These are phyloP conservation scores for Aricia artaxerxes DNA, from an alignment of 2,888 invertebrate species.

Conservation along the genomic window DNA sequence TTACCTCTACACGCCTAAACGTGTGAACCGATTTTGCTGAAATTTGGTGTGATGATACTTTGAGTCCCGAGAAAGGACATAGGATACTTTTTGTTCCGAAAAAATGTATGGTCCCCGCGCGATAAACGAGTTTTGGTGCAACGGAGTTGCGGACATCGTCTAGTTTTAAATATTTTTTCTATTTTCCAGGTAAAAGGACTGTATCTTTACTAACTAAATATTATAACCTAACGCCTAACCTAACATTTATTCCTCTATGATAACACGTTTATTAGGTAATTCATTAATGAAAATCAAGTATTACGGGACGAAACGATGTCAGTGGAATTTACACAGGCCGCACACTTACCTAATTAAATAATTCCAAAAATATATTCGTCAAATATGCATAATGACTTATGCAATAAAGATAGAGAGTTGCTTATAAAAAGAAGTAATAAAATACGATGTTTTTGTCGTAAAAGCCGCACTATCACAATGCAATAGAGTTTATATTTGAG, in stretches of 20 bases:
- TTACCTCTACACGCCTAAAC: no score
- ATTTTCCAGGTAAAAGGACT: no score
- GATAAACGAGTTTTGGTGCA: no score
- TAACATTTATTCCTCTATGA: background rate
- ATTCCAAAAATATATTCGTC: constrained; percentile 12
- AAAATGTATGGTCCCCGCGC: no score
- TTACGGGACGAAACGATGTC: background rate
- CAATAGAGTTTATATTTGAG: constrained; percentile 15
- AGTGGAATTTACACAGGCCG: background rate
- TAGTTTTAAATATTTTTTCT: no score
- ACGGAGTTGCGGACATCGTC: no score
- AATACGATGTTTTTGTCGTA: background rate
- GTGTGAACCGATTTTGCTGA: no score
- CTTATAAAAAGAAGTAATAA: constrained; percentile 3
- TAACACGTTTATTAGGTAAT: background rate
- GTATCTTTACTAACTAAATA: no score
- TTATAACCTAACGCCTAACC: background rate
- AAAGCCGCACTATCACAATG: background rate
- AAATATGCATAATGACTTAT: constrained; percentile 10
- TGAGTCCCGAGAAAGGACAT: no score
- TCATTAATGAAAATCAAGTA: background rate
- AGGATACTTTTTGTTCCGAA: no score
- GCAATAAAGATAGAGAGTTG: constrained; percentile 12
- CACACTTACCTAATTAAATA: background rate
- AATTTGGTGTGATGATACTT: no score